These are phyloP conservation scores for Drosophila tsacasi DNA, from an alignment of 1,140 invertebrate species.

Conservation along the genomic window DNA sequence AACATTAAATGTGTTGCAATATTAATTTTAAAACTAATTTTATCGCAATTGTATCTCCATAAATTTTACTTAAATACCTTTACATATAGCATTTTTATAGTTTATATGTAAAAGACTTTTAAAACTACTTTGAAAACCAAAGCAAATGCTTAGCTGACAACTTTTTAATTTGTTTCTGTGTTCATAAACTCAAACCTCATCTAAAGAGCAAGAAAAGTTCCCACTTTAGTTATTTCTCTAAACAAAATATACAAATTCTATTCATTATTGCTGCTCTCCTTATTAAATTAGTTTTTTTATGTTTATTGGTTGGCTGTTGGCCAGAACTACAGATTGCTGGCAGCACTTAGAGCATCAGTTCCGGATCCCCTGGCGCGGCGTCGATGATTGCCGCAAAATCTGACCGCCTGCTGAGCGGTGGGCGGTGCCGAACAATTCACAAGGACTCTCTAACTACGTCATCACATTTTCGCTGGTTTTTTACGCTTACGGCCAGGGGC, in stretches of 20 bases:
- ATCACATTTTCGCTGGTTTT: conserved; percentile 71
- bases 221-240: conserved; percentile 3
- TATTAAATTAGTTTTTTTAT: conserved; percentile 57
- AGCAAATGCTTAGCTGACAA: neutral
- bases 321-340: conserved; percentile 50
- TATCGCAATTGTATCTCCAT: neutral
- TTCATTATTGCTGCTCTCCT: conserved; percentile 9
- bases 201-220: neutral
- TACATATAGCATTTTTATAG: neutral
- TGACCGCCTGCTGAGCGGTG: conserved; percentile 65
- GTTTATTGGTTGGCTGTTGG: conserved; percentile 46
- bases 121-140: neutral
- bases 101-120: neutral
- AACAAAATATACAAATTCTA: conserved; percentile 16
- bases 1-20: neutral
- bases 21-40: neutral
- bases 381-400: conserved; percentile 69
- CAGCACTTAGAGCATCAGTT: conserved; percentile 55
- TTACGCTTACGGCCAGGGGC: conserved; percentile 44
- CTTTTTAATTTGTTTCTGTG: neutral
- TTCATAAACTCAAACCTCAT: neutral
- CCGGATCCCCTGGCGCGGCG: conserved; percentile 40
- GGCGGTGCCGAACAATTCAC: conserved; percentile 79
- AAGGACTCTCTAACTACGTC: conserved; percentile 73
- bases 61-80: neutral